Base-by-base conservation (phyloP, 1,140 invertebrate genomes). In the Apis florea region DNA sequence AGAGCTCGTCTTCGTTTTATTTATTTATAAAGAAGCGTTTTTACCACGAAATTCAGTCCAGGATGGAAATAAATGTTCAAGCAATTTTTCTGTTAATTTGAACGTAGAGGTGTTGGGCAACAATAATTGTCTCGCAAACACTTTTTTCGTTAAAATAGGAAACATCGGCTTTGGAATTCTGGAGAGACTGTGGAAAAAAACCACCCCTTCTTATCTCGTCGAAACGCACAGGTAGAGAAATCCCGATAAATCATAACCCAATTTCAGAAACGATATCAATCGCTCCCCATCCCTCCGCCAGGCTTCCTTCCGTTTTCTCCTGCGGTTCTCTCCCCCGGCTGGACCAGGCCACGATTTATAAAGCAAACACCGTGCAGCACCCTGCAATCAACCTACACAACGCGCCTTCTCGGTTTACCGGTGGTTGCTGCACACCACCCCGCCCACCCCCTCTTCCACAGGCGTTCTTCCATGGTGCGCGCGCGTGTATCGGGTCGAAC, bases 281-380 rank as follows among this genome's bases (percentile, higher is more conserved):
- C 90, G 89, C 80, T 71, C 73, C 63, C 47, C 68, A n/a, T 61
- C 67, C 80, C 26, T 67, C 19, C 21, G 40, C 47, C 67, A 21
- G 31, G 56, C 59, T 61, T 59, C 78, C 74, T 82, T 87, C 83
- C 84, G 76, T 85, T 81, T 71, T 84, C 68, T 51, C 83, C 83
- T 89, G 84, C 83, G 79, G 87, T 83, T 81, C 86, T 82, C n/a
- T n/a, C n/a, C n/a, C n/a, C n/a, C n/a, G 79, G 79, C 73, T 85
- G 84, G 83, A 77, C 85, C 89, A 82, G 82, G 69, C 74, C 90
- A 91, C 90, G 91, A 93, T 93, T 93, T 93, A 93, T 93, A 93
- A 93, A 93, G 92, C 92, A 93, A 93, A 93, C 92, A 93, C 93
- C 90, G 90, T 84, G 85, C 89, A 83, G 90, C 88, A 93, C 90